Base-by-base conservation (phyloP, 1,140 invertebrate species). In the Aphaenogaster ashmeadi region DNA sequence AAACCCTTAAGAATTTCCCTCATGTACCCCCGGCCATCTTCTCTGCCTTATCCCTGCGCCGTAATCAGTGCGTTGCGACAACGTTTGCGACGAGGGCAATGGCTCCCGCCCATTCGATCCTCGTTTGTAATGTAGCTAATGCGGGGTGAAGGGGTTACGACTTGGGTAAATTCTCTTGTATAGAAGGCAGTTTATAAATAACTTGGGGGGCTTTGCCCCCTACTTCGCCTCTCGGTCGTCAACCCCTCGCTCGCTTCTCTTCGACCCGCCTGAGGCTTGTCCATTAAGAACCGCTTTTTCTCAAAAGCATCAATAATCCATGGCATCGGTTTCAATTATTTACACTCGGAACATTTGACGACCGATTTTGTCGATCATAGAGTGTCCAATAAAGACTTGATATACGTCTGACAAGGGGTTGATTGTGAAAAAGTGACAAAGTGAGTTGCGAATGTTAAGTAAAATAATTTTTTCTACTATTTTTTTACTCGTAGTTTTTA, bases 1-100 rank as follows among this genome's bases (percentile, higher is more conserved):
- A 5, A 50, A 5, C 27, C n/a, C 9, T 54, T 36, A 7, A 52
- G 13, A 38, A 60, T 38, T 9, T 18, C 8, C 15, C 21, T 27
- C 67, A n/a, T 47, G 21, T 27, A 4, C 21, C 6, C 13, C 41
- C 58, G 41, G 27, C 27, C 21, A 50, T 60, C 60, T 50, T 77
- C 74, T 36, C 47, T 15, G n/a, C 64, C 47, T 62, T 58, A 56
- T 72, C 11, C 38, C 69, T 54, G 56, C 56, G 62, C 50, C 44
- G 58, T 80, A 67, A 79, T 83, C 80, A 36, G 67, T 60, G 79
- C 47, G 47, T 86, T 47, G 54, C 21, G 47, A 66, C 54, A 58
- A 71, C 27, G 71, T 62, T 75, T 47, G 54, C 79, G 78, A 74
- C 56, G 72, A 72, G 88, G 86, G 89, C 89, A 90, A 90, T 90